Conservation (phyloP, 2,797 vertebrate genomes). For the Euthynnus affinis region DNA sequence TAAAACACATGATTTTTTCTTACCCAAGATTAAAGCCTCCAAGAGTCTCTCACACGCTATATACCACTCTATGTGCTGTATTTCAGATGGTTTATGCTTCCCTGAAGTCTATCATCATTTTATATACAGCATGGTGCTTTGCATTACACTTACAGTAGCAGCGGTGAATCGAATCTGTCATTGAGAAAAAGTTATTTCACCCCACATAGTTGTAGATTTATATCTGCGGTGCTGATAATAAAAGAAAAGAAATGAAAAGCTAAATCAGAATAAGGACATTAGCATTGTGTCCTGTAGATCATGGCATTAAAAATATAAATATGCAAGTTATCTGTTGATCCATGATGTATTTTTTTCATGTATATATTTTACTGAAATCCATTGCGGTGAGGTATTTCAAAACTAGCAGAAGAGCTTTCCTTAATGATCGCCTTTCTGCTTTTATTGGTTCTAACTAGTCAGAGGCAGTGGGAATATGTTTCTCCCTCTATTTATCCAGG, state of each 20-base stretch:
- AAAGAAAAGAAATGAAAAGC: constrained; percentile 36
- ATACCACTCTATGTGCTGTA: constrained; percentile 7
- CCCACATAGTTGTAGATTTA: constrained; percentile 30
- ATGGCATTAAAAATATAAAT: not conserved
- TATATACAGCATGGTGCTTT: constrained; percentile 20
- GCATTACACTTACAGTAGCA: not conserved
- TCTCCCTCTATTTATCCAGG: not conserved
- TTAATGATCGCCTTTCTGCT: constrained; percentile 4
- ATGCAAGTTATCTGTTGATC: not conserved
- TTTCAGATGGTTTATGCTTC: constrained; percentile 20
- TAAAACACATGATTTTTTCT: not conserved
- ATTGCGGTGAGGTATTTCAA: not conserved
- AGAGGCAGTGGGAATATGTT: constrained; percentile 16
- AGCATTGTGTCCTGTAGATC: not conserved
- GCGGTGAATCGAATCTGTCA: constrained; percentile 19
- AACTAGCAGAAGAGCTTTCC: not conserved
- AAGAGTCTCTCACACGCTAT: not conserved
- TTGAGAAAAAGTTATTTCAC: constrained; percentile 18
- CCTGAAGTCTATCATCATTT: constrained; percentile 23
- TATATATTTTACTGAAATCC: not conserved
- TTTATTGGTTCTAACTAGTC: not conserved
- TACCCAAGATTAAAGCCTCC: constrained; percentile 10
- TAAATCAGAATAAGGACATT: constrained; percentile 26
- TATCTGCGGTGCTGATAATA: constrained; percentile 22
- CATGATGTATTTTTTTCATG: not conserved